These are phyloP conservation scores for Hydrolagus colliei DNA, from an alignment of 2,797 vertebrate species.

Conservation along the genomic window DNA sequence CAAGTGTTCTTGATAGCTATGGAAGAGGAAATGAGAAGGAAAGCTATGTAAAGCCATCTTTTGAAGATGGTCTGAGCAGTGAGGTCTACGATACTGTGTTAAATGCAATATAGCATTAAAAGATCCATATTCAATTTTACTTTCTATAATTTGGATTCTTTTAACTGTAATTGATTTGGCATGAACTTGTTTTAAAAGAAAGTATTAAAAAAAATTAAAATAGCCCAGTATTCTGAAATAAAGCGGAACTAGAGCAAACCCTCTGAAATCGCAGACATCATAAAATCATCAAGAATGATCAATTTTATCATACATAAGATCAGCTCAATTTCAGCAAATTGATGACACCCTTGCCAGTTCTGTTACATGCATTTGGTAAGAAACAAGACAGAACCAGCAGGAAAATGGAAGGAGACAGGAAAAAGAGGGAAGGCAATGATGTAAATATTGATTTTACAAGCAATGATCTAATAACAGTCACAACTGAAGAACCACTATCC, in stretches of 20 bases:
- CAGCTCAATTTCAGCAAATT: background rate
- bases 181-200: background rate
- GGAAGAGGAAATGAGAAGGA: background rate
- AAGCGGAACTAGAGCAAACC: background rate
- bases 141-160: background rate
- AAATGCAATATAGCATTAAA: background rate
- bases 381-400: slow-evolving; percentile 2
- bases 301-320: background rate
- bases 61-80: background rate
- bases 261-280: background rate
- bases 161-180: background rate
- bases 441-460: slow-evolving; percentile 28
- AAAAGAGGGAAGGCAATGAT: slow-evolving; percentile 24
- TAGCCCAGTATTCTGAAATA: background rate
- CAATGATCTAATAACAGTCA: slow-evolving; percentile 31
- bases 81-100: background rate
- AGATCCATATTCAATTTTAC: background rate
- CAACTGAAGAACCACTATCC: slow-evolving; percentile 11
- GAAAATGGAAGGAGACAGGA: slow-evolving; percentile 30
- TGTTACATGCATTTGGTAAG: background rate
- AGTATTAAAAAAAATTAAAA: background rate
- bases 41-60: background rate
- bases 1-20: background rate
- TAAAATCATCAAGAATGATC: background rate
- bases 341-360: background rate